Evolutionary conservation across 2,113 vertebrate species (phyloP), one percentile per base, ranked within the genome.

Genomic region (Ceyx margarethae): DNA sequence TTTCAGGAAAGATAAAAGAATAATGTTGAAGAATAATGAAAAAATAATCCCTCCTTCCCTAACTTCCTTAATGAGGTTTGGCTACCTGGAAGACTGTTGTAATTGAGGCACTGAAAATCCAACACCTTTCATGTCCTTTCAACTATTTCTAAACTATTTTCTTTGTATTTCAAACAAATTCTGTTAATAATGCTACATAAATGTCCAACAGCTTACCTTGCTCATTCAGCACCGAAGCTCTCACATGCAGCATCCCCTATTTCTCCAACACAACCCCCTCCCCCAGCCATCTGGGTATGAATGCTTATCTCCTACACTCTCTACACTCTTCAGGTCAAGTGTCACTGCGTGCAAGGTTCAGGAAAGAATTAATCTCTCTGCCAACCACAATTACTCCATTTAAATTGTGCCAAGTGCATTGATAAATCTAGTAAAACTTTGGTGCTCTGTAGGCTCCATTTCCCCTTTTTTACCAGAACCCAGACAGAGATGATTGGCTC

Each of bases 401-500:
- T 31, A 11, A 69, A 21, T 40, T 2, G 2, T 2, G 12, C 10
- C 22, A 77, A 61, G 10, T 13, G 10, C 4, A 46, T 1, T 9
- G 18, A 25, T 31, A 28, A 42, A 37, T 37, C 62, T 40, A 15
- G 0, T 46, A 45, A 20, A 40, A 53, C 1, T n/a, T 13, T 68
- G 37, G 26, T 17, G 25, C 7, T 5, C 35, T 1, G 4, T 2
- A 15, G 33, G 54, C 48, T 87, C 71, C 8, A 23, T 75, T 40
- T 45, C 65, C 31, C 18, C 19, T 71, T 83, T 83, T 91, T 58
- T 14, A 37, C 11, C 1, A 0, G 10, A 54, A 58, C 15, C 42
- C 60, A 48, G 50, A 19, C 84, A 15, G 20, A 20, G 20, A 26
- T 0, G 4, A 26, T 0, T 18, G 46, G 54, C 29, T 5, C 53